Evolutionary conservation across 35 echinoderm and acorn worm species (phyloP), one percentile per base, ranked within the genome.

Genomic region (Apostichopus californicus): DNA sequence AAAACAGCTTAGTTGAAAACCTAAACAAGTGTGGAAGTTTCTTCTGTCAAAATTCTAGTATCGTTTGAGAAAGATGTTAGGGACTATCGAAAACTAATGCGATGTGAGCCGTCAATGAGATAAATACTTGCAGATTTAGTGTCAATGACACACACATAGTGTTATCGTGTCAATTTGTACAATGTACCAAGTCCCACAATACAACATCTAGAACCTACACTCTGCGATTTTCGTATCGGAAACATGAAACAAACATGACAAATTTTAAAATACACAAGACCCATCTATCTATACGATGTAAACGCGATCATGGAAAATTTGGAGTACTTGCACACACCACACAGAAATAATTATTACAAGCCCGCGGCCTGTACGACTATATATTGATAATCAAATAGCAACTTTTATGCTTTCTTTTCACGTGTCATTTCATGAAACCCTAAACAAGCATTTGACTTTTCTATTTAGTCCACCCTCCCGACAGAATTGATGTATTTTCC

Each of bases 401-500:
- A n/a, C 71, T 18, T 75, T 22, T 22, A 22, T 75, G 71, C 11
- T 22, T 75, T 22, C 71, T 75, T 75, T 75, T 7, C 7, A 66
- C 46, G 57, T 66, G 55, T 87, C 64, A 59, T 87, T 58, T 87
- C 86, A 55, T 63, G 24, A 28, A 71, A 87, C 57, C 58, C 13
- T 26, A 55, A 63, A 86, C 56, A 18, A 18, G 54, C 12, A 24
- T 46, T 71, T 71, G 86, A 87, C 57, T 87, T 87, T 64, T 57
- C 83, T 14, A 56, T 86, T 86, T 15, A 55, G 22, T 86, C 46
- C 12, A 80, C 78, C 12, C 15, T 17, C 58, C 83, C 46, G 21
- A 65, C 55, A n/a, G 83, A 65, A 57, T 58, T 57, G 55, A 46
- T 86, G 83, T 46, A 86, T 86, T 86, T 86, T 60, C 46, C 83